These are phyloP conservation scores for Phoxinus dragarum DNA, from an alignment of 2,797 vertebrate species.

Conservation along the genomic window DNA sequence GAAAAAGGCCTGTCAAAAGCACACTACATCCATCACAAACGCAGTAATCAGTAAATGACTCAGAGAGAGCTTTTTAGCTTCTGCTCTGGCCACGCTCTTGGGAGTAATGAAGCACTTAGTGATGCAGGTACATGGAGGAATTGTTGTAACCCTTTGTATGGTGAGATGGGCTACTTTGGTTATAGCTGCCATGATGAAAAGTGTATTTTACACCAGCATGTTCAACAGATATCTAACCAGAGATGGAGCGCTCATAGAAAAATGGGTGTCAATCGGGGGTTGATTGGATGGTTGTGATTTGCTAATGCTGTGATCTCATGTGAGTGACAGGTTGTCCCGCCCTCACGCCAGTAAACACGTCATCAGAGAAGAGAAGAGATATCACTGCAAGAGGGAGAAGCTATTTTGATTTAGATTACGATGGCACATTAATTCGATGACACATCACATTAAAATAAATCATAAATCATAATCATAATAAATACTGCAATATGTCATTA, in stretches of 20 bases:
- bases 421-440: too few relatives aligned
- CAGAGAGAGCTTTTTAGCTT: conserved; percentile 63
- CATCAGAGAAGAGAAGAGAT: too few relatives aligned
- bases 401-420: too few relatives aligned
- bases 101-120: conserved; percentile 30
- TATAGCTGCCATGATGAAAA: conserved; percentile 3
- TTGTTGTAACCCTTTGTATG: conserved; percentile 36
- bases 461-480: too few relatives aligned
- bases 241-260: neutral
- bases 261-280: neutral
- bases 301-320: neutral
- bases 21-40: conserved; percentile 18
- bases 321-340: too few relatives aligned
- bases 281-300: neutral
- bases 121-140: conserved; percentile 23
- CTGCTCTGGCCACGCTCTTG: conserved; percentile 56
- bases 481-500: too few relatives aligned
- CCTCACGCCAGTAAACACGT: too few relatives aligned
- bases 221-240: neutral
- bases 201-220: neutral
- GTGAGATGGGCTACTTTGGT: neutral
- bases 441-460: too few relatives aligned
- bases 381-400: too few relatives aligned
- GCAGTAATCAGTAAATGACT: conserved; percentile 35
- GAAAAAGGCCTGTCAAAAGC: conserved; percentile 47